A percentile compares a stretch with the other conserved stretches of the same genome.
Evolutionary conservation across 1,140 invertebrate species (phyloP).

Genomic region (Pogonus chalceus): DNA sequence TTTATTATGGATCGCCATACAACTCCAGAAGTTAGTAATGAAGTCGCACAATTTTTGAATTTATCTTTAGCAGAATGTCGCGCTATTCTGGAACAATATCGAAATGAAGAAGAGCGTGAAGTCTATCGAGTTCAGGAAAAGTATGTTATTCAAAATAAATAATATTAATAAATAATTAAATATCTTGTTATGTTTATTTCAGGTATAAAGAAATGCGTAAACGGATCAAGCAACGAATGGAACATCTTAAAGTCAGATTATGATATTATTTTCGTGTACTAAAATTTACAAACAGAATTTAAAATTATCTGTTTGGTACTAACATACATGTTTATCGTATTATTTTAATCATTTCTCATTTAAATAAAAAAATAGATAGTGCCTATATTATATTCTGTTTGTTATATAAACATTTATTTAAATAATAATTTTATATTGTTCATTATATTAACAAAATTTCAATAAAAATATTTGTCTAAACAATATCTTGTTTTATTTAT

Average conservation of each 20-base stretch:
- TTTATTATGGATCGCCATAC: constrained; percentile 69
- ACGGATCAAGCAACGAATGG: constrained; percentile 59
- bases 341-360: neutral
- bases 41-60: constrained; percentile 78
- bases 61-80: constrained; percentile 66
- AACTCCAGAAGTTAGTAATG: constrained; percentile 62
- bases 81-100: constrained; percentile 68
- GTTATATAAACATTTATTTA: neutral
- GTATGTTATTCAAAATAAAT: constrained; percentile 38
- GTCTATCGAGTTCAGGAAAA: constrained; percentile 57
- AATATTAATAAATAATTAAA: constrained; percentile 12
- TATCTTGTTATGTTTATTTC: constrained; percentile 26
- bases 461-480: neutral
- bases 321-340: neutral
- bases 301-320: neutral
- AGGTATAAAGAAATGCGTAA: constrained; percentile 56
- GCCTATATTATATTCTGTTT: neutral
- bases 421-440: neutral
- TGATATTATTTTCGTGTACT: constrained; percentile 29
- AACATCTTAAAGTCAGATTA: constrained; percentile 57
- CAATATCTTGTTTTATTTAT: neutral
- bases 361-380: neutral
- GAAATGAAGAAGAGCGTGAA: constrained; percentile 66
- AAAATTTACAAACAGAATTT: neutral
- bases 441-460: neutral